phyloP scores from a whole-genome alignment of 2,113 vertebrate genomes.

The Athene noctua region DNA sequence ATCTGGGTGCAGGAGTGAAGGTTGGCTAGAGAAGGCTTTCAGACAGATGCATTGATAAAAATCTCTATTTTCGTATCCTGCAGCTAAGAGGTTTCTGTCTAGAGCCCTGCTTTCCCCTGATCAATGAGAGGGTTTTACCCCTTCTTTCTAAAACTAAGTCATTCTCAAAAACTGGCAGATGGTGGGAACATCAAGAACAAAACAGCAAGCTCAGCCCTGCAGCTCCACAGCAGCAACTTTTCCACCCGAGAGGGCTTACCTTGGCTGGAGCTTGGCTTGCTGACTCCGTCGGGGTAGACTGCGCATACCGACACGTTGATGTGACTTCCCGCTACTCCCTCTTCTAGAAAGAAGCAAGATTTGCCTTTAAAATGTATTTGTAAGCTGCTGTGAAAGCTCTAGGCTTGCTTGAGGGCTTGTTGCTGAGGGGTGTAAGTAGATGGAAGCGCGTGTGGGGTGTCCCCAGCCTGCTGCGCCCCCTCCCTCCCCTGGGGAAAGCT shows the following conservation, averaged over 20 bases:
- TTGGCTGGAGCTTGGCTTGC: not conserved
- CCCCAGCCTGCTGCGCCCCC: not conserved
- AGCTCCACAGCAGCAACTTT: not conserved
- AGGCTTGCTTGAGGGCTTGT: not conserved
- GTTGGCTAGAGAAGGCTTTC: not conserved
- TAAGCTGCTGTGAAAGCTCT: rapidly evolving
- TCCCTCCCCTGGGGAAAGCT: not conserved
- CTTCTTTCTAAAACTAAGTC: rapidly evolving
- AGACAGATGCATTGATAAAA: rapidly evolving
- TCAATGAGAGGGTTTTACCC: rapidly evolving
- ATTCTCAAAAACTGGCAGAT: rapidly evolving
- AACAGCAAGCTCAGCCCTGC: not conserved
- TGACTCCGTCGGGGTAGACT: constrained; percentile 13
- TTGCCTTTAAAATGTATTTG: not conserved
- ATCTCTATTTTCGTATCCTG: rapidly evolving
- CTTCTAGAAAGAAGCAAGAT: not conserved
- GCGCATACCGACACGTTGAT: not conserved
- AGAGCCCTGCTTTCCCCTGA: not conserved
- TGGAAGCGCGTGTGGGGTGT: no score
- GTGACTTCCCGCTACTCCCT: not conserved
- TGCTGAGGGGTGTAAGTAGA: rapidly evolving
- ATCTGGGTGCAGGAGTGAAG: not conserved
- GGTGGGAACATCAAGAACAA: rapidly evolving
- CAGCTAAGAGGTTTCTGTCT: not conserved
- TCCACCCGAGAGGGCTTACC: not conserved